A percentile compares a stretch with the other conserved stretches of the same genome.
Evolutionary conservation across 2,888 invertebrate species (phyloP).

Genomic region (Stenodera caucasica): DNA sequence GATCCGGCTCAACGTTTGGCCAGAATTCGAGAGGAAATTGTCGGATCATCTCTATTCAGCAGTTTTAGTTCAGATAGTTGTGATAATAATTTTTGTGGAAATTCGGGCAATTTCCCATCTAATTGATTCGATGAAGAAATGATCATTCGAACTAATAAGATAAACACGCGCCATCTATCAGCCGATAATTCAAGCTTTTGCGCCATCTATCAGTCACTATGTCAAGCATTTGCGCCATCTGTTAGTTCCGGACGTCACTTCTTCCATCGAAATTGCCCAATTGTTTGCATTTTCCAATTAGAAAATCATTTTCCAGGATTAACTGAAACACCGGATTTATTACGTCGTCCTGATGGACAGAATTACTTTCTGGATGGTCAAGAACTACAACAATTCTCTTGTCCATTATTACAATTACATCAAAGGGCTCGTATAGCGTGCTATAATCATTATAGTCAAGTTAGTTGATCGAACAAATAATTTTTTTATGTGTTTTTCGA

Average conservation of each 20-base stretch:
- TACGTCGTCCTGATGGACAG: slow-evolving; percentile 54
- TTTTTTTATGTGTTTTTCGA: background rate
- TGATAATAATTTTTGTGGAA: too few species aligned
- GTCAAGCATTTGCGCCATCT: too few species aligned
- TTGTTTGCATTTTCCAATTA: background rate
- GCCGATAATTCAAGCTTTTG: too few species aligned
- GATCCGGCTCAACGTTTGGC: slow-evolving; percentile 55
- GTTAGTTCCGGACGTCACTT: too few species aligned
- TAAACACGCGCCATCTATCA: background rate
- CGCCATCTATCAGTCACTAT: too few species aligned
- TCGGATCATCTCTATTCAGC: slow-evolving; percentile 54
- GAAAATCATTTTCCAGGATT: slow-evolving; percentile 48
- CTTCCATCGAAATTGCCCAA: too few species aligned
- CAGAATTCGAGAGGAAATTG: slow-evolving; percentile 54
- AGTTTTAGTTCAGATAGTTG: slow-evolving; percentile 56
- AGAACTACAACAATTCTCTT: slow-evolving; percentile 40
- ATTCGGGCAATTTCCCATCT: too few species aligned
- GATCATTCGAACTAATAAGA: background rate
- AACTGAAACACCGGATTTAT: slow-evolving; percentile 57
- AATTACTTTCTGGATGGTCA: slow-evolving; percentile 29
- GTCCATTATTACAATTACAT: slow-evolving; percentile 52
- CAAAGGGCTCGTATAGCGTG: slow-evolving; percentile 52
- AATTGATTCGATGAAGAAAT: background rate
- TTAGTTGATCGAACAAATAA: slow-evolving; percentile 21
- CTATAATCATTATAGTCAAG: slow-evolving; percentile 48